Conservation (phyloP, 2,113 vertebrate species). For the Crotalus horridus region DNA sequence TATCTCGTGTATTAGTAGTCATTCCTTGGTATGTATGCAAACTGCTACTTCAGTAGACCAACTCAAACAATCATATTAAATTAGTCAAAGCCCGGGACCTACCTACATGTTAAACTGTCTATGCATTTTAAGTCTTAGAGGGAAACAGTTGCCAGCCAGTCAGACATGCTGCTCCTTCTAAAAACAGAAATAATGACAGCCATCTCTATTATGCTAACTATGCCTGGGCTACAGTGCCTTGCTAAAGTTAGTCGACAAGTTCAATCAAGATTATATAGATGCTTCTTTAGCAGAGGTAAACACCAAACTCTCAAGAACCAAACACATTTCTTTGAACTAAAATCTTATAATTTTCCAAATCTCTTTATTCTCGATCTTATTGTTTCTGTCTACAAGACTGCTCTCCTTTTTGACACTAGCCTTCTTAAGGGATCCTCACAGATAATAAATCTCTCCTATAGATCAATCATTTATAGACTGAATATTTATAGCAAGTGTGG, state of each 20-base stretch:
- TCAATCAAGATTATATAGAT: constrained; percentile 73
- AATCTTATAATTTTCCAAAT: constrained; percentile 34
- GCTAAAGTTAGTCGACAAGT: constrained; percentile 89
- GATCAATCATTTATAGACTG: constrained; percentile 4
- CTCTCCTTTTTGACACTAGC: constrained; percentile 21
- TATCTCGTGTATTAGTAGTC: constrained; percentile 49
- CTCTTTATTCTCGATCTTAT: constrained; percentile 12
- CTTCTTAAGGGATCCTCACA: not conserved
- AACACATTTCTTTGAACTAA: constrained; percentile 48
- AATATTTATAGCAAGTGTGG: not conserved
- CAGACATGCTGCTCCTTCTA: constrained; percentile 80
- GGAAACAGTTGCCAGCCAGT: constrained; percentile 80
- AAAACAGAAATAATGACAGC: constrained; percentile 91
- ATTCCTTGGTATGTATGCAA: constrained; percentile 33
- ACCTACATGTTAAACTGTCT: constrained; percentile 73
- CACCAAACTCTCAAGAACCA: constrained; percentile 57
- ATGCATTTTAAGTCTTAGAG: constrained; percentile 69
- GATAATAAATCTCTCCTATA: constrained; percentile 24
- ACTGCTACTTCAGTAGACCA: constrained; percentile 13
- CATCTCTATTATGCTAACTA: constrained; percentile 89
- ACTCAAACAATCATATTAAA: constrained; percentile 48
- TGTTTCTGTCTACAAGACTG: not conserved
- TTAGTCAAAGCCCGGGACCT: constrained; percentile 48
- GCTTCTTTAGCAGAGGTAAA: constrained; percentile 66
- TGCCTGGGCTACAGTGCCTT: constrained; percentile 79